Evolutionary conservation across 2,888 invertebrate species (phyloP), one percentile per base, ranked within the genome.

Genomic region (Drosophila prolongata): DNA sequence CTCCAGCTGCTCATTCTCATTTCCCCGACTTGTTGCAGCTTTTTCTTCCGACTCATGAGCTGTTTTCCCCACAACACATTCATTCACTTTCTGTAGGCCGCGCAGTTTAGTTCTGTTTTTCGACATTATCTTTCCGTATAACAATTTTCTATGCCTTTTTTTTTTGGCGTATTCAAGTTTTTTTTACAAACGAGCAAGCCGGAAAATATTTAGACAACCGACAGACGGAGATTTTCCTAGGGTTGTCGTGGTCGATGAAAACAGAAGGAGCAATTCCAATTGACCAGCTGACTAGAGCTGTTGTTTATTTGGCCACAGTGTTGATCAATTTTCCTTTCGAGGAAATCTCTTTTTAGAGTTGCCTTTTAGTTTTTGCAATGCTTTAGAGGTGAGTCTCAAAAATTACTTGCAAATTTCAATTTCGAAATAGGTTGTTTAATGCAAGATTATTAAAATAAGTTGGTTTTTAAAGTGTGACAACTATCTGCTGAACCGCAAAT

Each of bases 171-270:
- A 9, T 8, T 35, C 8, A 13, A 35, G 13, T 1, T 19, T 34
- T 35, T 47, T 16, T 14, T 9, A 30, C 16, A 35, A 47, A 47
- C 47, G 47, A 49, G 49, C 34, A 49, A 49, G 49, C 49, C 16
- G 10, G 34, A 49, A 49, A 49, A 19, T 49, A 35, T 13, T 35
- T 35, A 3, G 34, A 35, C 49, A 49, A 35, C 6, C 49, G 16
- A 49, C 13, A 1, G 16, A 49, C 3, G 14, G 3, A 1, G 34
- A 14, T 27, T n/a, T 3, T 10, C 6, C 4, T 6, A 47, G 47
- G 8, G 47, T 34, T 47, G 30, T 30, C 30, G 30, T 30, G 8
- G 6, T 6, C 30, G 30, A 8, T 30, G 6, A 30, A 30, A 1
- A 30, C 30, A 30, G 8, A 30, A 1, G 6, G 30, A 30, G 6